phyloP scores from a whole-genome alignment of 1,140 invertebrate genomes.

The Lucilia cuprina region DNA sequence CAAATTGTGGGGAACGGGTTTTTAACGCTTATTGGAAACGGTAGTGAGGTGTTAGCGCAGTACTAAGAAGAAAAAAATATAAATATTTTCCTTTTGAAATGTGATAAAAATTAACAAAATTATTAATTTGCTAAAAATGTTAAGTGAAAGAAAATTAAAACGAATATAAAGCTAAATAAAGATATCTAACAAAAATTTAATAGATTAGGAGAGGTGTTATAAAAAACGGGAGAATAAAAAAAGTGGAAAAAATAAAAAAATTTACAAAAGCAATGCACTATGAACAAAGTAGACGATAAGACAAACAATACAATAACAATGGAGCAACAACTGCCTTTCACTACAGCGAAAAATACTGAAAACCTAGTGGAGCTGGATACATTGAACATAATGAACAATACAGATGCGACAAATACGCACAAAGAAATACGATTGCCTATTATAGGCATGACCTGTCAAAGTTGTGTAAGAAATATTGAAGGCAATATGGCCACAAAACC shows the following conservation, averaged over 20 bases:
- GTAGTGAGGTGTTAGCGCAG: not conserved
- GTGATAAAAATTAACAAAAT: not conserved
- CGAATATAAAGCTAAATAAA: too few species aligned
- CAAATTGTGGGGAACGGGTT: not conserved
- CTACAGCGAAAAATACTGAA: not conserved
- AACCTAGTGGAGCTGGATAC: slow-evolving; percentile 20
- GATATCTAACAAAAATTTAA: too few species aligned
- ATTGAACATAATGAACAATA: not conserved
- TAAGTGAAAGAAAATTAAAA: not conserved
- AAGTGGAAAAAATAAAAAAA: not conserved
- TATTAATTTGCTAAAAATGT: not conserved
- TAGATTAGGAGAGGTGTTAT: not conserved
- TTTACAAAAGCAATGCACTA: not conserved
- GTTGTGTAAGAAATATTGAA: slow-evolving; percentile 81
- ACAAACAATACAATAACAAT: slow-evolving; percentile 17
- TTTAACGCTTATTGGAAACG: not conserved
- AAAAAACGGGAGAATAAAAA: not conserved
- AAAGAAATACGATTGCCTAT: slow-evolving; percentile 67
- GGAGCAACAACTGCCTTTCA: slow-evolving; percentile 23
- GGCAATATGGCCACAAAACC: slow-evolving; percentile 66
- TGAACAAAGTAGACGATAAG: slow-evolving; percentile 8
- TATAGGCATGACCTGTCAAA: slow-evolving; percentile 84
- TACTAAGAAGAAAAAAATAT: not conserved
- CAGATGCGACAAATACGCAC: slow-evolving; percentile 31
- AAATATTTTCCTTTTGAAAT: not conserved